Evolutionary conservation across 2,113 vertebrate genomes (phyloP), one percentile per base, ranked within the genome.

Genomic region (Eretmochelys imbricata): DNA sequence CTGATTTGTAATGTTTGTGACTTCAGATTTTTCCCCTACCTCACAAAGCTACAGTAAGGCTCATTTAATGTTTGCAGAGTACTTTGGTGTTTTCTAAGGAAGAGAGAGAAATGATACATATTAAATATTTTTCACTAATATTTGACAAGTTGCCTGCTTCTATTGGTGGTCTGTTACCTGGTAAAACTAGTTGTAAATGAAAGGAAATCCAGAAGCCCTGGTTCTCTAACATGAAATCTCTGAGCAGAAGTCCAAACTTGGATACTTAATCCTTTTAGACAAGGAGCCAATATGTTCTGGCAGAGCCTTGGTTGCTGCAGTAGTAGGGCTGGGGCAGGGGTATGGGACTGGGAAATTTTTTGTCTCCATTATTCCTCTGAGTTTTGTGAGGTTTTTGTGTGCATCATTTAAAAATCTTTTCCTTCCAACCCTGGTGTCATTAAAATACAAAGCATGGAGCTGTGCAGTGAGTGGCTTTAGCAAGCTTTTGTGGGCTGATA

Each of bases 331-430:
- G 22, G 53, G 42, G 29, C 62, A 29, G 10, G 9, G 49, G 48
- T 80, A 25, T 27, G n/a, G 8, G 80, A 92, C 14, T 90, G 22
- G 48, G 46, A 14, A 55, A 69, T 54, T 57, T 19, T 6, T 54
- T 51, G 24, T 16, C 84, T 48, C 27, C 1, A 24, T 85, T 81
- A 72, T 35, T 88, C 48, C 54, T 93, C 76, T 83, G 55, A 78
- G 82, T 54, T 85, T 85, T 92, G 42, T 88, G 93, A 96, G 93
- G 85, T 75, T 55, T 88, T 81, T 91, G 42, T 51, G 6, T 83
- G 55, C 51, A 49, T 4, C 48, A 4, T 89, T 90, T 48, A 94
- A 84, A 78, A 87, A 93, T 54, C 50, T 86, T 46, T 85, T 31
- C 14, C 76, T 92, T 46, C 49, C 50, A 42, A 49, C 49, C 69